A percentile compares a stretch with the other conserved stretches of the same genome.
Conservation (phyloP, 2,113 vertebrate species). For the Triplophysa rosa region DNA sequence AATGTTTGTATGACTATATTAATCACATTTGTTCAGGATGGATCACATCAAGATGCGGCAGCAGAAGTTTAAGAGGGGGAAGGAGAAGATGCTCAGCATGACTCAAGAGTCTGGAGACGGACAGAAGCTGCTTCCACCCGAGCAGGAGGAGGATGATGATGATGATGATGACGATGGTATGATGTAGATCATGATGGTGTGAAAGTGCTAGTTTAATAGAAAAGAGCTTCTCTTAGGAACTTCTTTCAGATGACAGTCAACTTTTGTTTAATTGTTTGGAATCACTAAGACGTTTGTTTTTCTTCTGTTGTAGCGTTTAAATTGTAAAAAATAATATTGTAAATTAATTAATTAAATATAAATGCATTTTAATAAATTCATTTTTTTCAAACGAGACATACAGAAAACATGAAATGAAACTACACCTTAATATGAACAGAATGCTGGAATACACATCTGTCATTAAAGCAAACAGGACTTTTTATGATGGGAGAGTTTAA, state of each 20-base stretch:
- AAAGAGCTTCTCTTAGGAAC: neutral
- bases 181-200: conserved; percentile 35
- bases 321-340: too few species aligned
- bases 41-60: conserved; percentile 97
- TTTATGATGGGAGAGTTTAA: too few species aligned
- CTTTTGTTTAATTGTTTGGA: too few species aligned
- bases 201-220: conserved; percentile 1
- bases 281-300: too few species aligned
- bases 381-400: too few species aligned
- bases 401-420: too few species aligned
- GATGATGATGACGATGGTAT: conserved; percentile 87
- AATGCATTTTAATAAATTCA: too few species aligned
- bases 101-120: conserved; percentile 88
- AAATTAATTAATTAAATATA: too few species aligned
- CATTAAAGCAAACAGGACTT: too few species aligned
- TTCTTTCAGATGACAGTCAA: neutral
- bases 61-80: conserved; percentile 96
- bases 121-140: conserved; percentile 71
- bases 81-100: conserved; percentile 92
- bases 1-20: neutral
- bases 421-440: too few species aligned
- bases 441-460: too few species aligned
- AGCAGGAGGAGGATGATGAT: conserved; percentile 79
- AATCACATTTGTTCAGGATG: conserved; percentile 82
- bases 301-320: too few species aligned